phyloP scores from a whole-genome alignment of 23 tunicate genomes.

The Halocynthia aurantium region DNA sequence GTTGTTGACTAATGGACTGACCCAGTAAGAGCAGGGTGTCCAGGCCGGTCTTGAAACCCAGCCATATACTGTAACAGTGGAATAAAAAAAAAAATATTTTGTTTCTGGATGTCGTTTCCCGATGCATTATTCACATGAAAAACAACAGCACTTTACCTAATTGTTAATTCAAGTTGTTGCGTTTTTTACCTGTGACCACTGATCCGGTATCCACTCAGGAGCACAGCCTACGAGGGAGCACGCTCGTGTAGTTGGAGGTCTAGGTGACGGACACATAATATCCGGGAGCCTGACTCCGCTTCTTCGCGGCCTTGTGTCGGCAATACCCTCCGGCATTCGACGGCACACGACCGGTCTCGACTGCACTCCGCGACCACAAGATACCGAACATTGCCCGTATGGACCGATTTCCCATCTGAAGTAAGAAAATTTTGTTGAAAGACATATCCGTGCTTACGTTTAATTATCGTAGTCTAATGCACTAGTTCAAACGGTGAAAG shows the following conservation, averaged over 20 bases:
- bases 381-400: conserved; percentile 44
- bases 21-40: no score
- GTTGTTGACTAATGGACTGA: no score
- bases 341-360: conserved; percentile 62
- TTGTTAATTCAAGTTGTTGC: not conserved
- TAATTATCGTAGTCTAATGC: no score
- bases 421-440: not conserved
- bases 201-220: conserved; percentile 50
- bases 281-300: conserved; percentile 20
- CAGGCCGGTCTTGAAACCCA: no score
- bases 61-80: no score
- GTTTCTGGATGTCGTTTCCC: no score
- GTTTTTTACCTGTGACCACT: conserved; percentile 44
- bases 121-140: no score
- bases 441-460: no score
- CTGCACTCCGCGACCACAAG: conserved; percentile 72
- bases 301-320: not conserved
- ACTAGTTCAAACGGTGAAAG: no score
- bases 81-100: no score
- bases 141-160: no score
- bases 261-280: conserved; percentile 81
- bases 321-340: conserved; percentile 49
- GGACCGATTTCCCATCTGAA: conserved; percentile 68
- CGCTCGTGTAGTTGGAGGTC: conserved; percentile 29
- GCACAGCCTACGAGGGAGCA: conserved; percentile 48